Evolutionary conservation across 2,113 vertebrate genomes (phyloP), one percentile per base, ranked within the genome.

Genomic region (Nematolebias whitei): DNA sequence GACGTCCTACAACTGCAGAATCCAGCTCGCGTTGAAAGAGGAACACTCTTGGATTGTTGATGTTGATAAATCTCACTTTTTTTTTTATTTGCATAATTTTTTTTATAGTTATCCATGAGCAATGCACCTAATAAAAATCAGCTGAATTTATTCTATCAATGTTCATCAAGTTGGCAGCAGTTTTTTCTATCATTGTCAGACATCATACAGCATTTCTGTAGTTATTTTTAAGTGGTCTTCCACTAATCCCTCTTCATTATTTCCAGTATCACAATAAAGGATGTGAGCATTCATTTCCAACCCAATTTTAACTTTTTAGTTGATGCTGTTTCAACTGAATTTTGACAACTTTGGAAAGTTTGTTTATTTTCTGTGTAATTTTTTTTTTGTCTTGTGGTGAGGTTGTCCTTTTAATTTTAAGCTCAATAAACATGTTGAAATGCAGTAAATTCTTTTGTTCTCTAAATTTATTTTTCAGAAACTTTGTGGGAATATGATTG

Each of bases 391-490:
- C 13, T 71, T 76, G 35, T 85, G 45, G 38, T 52, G 16, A 67
- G 6, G 5, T 74, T 73, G 52, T 72, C 12, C 13, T 67, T 19
- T 41, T 12, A 64, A 63, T 79, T 59, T 82, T 83, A 19, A 41
- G 12, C 63, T 79, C 56, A 91, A 76, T 85, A 85, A 90, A 89
- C 56, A 76, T 74, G 84, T 80, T 82, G 71, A 63, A 76, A 85
- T 39, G 32, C 65, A 47, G 26, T 59, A 2, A 52, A 0, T 56
- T n/a, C 3, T 44, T 1, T 22, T 59, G n/a, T 63, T 14, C 50
- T 62, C 18, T 26, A 32, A 11, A 12, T 19, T n/a, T n/a, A n/a
- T n/a, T n/a, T n/a, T n/a, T n/a, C n/a, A n/a, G n/a, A n/a, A n/a
- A n/a, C n/a, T n/a, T n/a, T n/a, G n/a, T n/a, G n/a, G 26, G 9